These are phyloP conservation scores for Trigoniulus corallinus DNA, from an alignment of 1,140 invertebrate genomes.

Conservation along the genomic window DNA sequence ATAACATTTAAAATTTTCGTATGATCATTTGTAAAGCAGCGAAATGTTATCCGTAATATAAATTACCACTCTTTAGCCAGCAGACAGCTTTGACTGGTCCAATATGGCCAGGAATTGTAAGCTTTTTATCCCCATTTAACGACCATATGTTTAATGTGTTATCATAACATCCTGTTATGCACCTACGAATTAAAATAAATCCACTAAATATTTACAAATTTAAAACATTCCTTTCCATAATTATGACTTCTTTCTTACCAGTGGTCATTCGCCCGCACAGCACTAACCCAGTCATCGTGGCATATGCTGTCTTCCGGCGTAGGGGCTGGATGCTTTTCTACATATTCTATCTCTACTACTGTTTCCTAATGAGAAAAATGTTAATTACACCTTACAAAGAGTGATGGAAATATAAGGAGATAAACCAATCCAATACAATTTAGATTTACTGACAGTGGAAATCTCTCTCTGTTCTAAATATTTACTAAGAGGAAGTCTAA, in stretches of 20 bases:
- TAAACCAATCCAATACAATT: too few species aligned
- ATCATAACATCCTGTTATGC: slow-evolving; percentile 89
- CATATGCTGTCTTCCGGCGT: slow-evolving; percentile 74
- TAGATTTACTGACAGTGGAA: slow-evolving; percentile 25
- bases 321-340: slow-evolving; percentile 70
- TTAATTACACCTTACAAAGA: background rate
- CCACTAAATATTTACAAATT: slow-evolving; percentile 1
- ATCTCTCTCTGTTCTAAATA: slow-evolving; percentile 22
- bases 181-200: slow-evolving; percentile 35
- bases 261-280: slow-evolving; percentile 51
- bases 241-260: slow-evolving; percentile 34
- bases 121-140: slow-evolving; percentile 57
- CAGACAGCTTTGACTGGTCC: slow-evolving; percentile 69
- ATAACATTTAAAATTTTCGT: background rate
- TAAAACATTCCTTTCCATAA: background rate
- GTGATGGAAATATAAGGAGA: background rate
- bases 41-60: slow-evolving; percentile 31
- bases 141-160: slow-evolving; percentile 81
- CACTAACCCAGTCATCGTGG: slow-evolving; percentile 91
- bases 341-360: slow-evolving; percentile 73
- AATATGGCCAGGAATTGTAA: slow-evolving; percentile 69
- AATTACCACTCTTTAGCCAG: slow-evolving; percentile 53
- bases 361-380: slow-evolving; percentile 34
- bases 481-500: slow-evolving; percentile 40
- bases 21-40: slow-evolving; percentile 10